These are phyloP conservation scores for Crocuta crocuta DNA, from an alignment of 2,113 vertebrate genomes.

Conservation along the genomic window DNA sequence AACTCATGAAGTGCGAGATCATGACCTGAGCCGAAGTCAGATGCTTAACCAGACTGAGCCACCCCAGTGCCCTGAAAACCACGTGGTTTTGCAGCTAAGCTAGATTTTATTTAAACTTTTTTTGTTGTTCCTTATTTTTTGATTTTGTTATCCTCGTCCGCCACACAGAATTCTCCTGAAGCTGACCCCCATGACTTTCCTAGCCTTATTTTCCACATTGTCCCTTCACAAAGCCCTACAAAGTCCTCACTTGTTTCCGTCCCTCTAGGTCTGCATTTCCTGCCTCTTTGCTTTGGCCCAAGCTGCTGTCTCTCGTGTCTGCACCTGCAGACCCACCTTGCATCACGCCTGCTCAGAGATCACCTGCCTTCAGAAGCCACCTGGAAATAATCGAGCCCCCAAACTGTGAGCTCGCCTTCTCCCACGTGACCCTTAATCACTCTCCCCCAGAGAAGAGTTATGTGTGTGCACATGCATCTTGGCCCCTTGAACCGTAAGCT, in stretches of 20 bases:
- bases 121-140: background rate
- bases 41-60: too few species aligned
- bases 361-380: background rate
- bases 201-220: background rate
- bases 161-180: background rate
- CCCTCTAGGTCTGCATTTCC: background rate
- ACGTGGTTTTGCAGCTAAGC: background rate
- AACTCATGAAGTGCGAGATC: too few species aligned
- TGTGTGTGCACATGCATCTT: background rate
- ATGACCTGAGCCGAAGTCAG: too few species aligned
- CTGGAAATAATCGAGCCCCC: background rate
- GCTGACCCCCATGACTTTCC: background rate
- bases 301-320: background rate
- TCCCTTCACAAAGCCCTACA: background rate
- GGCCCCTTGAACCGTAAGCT: rapidly evolving
- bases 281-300: background rate
- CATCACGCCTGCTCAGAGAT: background rate
- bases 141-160: background rate
- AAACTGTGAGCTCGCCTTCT: background rate
- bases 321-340: background rate
- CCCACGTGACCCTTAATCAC: rapidly evolving
- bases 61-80: background rate
- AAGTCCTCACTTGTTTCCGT: background rate
- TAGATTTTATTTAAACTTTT: background rate
- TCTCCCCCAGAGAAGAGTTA: background rate